Percentiles rank a stretch among this genome's conserved stretches.
Conservation (phyloP, 2,113 vertebrate genomes). For the Microcebus lehilahytsara region DNA sequence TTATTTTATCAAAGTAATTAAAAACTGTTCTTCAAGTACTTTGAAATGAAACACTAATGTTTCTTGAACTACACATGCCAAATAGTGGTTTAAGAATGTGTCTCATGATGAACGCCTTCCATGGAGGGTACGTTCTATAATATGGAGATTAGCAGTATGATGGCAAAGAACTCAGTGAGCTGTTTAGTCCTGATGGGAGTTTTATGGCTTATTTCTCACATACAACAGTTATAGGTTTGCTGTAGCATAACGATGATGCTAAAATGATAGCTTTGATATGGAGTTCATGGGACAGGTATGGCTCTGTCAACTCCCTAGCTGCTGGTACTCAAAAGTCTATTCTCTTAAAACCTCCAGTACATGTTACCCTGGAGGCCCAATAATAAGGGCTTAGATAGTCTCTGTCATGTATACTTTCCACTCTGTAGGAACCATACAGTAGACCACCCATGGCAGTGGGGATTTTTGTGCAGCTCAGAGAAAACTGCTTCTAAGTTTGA, state of each 20-base stretch:
- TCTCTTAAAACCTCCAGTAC: neutral
- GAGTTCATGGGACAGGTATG: neutral
- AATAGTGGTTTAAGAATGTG: neutral
- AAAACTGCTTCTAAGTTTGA: neutral
- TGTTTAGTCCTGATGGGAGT: neutral
- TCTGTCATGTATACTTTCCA: neutral
- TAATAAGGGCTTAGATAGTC: neutral
- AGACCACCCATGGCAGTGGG: fast-evolving
- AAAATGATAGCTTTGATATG: neutral
- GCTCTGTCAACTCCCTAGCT: neutral
- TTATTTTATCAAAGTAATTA: neutral
- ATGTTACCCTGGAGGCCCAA: fast-evolving
- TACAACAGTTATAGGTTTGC: neutral
- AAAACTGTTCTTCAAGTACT: neutral
- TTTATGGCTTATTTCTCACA: neutral
- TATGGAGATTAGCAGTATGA: neutral
- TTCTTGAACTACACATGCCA: neutral
- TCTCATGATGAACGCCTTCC: neutral
- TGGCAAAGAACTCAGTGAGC: neutral
- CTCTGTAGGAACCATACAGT: fast-evolving
- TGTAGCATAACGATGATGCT: neutral
- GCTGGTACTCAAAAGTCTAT: neutral
- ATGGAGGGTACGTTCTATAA: neutral
- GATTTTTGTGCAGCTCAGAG: neutral
- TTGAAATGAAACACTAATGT: neutral